Percentiles rank a stretch among this genome's conserved stretches.
These are phyloP conservation scores for Acanthosepion esculentum DNA, from an alignment of 2,888 invertebrate genomes.

Conservation along the genomic window DNA sequence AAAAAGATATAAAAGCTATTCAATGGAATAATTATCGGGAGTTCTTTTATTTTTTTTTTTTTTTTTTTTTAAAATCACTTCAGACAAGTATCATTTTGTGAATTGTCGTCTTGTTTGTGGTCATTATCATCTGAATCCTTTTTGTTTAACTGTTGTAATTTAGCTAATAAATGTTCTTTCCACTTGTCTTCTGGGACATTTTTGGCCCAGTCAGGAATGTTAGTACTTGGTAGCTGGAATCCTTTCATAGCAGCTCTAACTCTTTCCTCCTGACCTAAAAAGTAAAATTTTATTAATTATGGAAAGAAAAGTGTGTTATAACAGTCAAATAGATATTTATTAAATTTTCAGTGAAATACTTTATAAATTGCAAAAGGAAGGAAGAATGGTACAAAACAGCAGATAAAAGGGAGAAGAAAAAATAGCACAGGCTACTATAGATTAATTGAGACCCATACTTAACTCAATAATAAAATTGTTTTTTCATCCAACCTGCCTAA, in stretches of 20 bases:
- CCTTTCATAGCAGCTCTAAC: constrained; percentile 69
- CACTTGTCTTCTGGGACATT: constrained; percentile 69
- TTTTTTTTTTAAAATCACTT: background rate
- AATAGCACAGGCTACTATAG: too few relatives aligned
- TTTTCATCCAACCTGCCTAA: too few relatives aligned
- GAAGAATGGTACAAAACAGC: too few relatives aligned
- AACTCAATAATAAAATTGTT: too few relatives aligned
- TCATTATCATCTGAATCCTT: background rate
- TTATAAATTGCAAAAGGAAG: too few relatives aligned
- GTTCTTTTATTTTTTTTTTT: background rate
- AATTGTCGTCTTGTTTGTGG: background rate
- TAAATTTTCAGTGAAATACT: too few relatives aligned
- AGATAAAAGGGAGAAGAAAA: too few relatives aligned
- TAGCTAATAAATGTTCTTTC: constrained; percentile 60
- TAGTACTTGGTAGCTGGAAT: constrained; percentile 64
- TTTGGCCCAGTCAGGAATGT: constrained; percentile 70
- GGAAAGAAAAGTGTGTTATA: background rate
- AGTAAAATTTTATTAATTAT: background rate
- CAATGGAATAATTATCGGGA: background rate
- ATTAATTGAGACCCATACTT: too few relatives aligned
- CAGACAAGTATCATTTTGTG: background rate
- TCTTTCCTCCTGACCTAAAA: constrained; percentile 65
- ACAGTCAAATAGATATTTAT: too few relatives aligned
- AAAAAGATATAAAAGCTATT: background rate
- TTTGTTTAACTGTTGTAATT: constrained; percentile 55